A percentile compares a stretch with the other conserved stretches of the same genome.
phyloP scores from a whole-genome alignment of 2,888 invertebrate genomes.

The Osmoderma eremita region DNA sequence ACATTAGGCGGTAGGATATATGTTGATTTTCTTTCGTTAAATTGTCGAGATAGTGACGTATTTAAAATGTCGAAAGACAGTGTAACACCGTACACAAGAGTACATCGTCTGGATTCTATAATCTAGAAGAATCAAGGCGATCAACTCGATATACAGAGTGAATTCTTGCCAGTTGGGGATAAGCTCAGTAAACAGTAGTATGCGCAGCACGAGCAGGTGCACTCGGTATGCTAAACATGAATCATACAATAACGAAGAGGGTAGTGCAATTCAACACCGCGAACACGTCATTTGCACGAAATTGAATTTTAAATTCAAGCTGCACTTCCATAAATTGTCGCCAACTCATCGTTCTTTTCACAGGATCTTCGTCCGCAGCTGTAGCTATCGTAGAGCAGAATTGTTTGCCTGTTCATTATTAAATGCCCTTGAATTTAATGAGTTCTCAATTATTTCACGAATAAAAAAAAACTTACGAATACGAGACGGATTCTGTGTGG shows the following conservation, averaged over 20 bases:
- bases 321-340: not conserved
- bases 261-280: not conserved
- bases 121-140: conserved; percentile 30
- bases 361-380: not conserved
- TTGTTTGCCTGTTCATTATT: not conserved
- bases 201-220: too few relatives aligned
- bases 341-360: not conserved
- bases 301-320: conserved; percentile 17
- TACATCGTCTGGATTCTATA: not conserved
- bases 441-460: not conserved
- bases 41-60: not conserved
- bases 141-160: conserved; percentile 15
- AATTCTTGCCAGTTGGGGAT: too few relatives aligned
- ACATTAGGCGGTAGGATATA: not conserved
- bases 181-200: too few relatives aligned
- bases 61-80: conserved; percentile 25
- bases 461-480: conserved; percentile 2
- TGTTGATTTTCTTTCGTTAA: conserved; percentile 17
- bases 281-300: conserved; percentile 18
- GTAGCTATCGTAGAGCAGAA: not conserved
- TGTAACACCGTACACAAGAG: conserved; percentile 5
- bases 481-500: conserved; percentile 12
- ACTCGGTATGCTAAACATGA: conserved; percentile 35
- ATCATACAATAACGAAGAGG: too few relatives aligned
- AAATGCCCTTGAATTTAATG: conserved; percentile 12